These are phyloP conservation scores for Acropternis orthonyx DNA, from an alignment of 2,797 vertebrate genomes.

Conservation along the genomic window DNA sequence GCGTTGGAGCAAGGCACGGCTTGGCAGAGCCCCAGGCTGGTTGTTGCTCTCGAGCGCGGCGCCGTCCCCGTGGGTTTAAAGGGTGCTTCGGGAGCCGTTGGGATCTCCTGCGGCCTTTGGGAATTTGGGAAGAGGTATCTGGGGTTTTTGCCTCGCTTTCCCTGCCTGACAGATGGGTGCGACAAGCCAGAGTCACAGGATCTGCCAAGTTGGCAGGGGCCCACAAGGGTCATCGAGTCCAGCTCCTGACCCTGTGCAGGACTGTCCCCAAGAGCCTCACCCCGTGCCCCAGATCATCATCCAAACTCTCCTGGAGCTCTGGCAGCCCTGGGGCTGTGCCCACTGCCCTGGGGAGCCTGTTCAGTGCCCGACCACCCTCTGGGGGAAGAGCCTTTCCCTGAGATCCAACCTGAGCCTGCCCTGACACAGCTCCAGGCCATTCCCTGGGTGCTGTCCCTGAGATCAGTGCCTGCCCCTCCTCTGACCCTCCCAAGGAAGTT, in stretches of 20 bases:
- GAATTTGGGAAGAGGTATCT: neutral
- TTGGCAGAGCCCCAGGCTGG: neutral
- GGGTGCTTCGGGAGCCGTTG: neutral
- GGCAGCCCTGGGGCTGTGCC: neutral
- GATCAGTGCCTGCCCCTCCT: neutral
- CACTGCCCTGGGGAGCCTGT: neutral
- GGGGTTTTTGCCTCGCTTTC: neutral
- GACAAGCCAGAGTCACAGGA: neutral
- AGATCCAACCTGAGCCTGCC: neutral
- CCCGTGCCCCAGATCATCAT: neutral
- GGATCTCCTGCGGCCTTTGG: neutral
- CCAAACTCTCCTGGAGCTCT: neutral
- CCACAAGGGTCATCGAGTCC: neutral
- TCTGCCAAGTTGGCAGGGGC: neutral
- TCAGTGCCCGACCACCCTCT: neutral
- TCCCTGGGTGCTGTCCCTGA: neutral
- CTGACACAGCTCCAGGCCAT: neutral
- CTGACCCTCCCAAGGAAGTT: neutral
- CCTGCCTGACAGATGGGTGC: neutral
- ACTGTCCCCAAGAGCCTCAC: neutral
- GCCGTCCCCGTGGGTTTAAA: fast-evolving
- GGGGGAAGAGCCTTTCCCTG: neutral
- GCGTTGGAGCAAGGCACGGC: neutral
- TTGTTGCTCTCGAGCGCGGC: neutral
- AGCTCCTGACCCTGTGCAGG: neutral